Base-by-base conservation (phyloP, 2,888 invertebrate species). In the Poecilobothrus nobilitatus region DNA sequence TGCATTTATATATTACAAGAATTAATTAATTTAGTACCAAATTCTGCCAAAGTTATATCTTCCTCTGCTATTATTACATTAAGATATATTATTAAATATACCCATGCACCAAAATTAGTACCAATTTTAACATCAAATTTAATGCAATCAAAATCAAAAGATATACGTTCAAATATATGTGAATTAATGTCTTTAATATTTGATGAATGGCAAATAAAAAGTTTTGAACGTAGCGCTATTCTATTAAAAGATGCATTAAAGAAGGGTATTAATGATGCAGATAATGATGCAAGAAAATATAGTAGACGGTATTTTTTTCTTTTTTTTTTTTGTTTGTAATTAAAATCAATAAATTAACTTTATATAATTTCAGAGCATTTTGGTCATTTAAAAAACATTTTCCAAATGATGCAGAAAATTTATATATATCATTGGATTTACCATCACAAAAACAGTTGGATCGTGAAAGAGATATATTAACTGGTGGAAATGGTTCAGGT, bases 1-100 rank as follows among this genome's bases (percentile, higher is more conserved):
- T 91, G 92, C 63, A 91, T 95, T 78, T 86, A 89, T 73, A 86
- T 97, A 68, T 82, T 98, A 66, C 91, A 91, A 72, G 87, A 88
- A 74, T 83, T 98, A 37, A 92, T 98, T 62, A 90, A 90, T 79
- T 87, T 97, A 70, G 93, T 97, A 81, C 95, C 94, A 77, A 98
- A 97, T 80, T 94, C 94, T 74, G 97, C 95, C 72, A 98, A 97
- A 87, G 93, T 95, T 72, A 92, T 97, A 80, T 91, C 97, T 8
- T 91, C 95, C 0, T 91, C 95, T 1, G 95, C 94, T 67, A 86
- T 89, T 2, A 88, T 95, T 68, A 90, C 94, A 73, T 88, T 97
- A 61, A 89, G 91, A 67, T 96, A 95, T 83, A 91, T 97, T 67
- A 90, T 97, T 69, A 88, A 88, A 78, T 86, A 92, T 81, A 92